phyloP scores from a whole-genome alignment of 2,888 invertebrate species.

The Diarsia rubi region DNA sequence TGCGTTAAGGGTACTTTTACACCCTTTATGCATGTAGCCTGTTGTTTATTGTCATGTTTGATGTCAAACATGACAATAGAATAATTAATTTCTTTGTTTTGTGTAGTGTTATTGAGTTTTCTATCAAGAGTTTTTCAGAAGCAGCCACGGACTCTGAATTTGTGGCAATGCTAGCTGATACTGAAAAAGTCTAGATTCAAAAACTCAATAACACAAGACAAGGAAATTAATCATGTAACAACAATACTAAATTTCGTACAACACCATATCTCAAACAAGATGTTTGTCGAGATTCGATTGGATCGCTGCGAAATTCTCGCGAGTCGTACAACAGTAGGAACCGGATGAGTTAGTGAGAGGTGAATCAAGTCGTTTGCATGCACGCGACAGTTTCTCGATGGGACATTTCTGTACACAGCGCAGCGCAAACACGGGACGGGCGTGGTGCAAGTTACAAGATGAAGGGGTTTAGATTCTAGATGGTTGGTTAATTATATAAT shows the following conservation, averaged over 20 bases:
- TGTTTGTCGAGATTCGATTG: conserved; percentile 32
- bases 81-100: too few relatives aligned
- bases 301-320: neutral
- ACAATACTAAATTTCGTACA: conserved; percentile 4
- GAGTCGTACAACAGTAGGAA: too few relatives aligned
- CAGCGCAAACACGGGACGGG: conserved; percentile 9
- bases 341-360: conserved; percentile 31
- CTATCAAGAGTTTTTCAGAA: too few relatives aligned
- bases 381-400: conserved; percentile 63
- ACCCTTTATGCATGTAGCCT: too few relatives aligned
- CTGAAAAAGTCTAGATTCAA: too few relatives aligned
- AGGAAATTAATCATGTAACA: neutral
- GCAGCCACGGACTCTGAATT: too few relatives aligned
- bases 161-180: too few relatives aligned
- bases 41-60: too few relatives aligned
- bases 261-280: conserved; percentile 23
- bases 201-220: too few relatives aligned
- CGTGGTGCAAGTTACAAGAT: conserved; percentile 24
- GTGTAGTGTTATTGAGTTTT: too few relatives aligned
- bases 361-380: conserved; percentile 73
- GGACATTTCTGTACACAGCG: conserved; percentile 65
- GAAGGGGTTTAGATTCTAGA: neutral
- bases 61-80: too few relatives aligned
- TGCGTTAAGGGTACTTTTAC: too few relatives aligned
- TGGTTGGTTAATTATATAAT: neutral